phyloP scores from a whole-genome alignment of 2,797 vertebrate genomes.

The Babyrousa celebensis region DNA sequence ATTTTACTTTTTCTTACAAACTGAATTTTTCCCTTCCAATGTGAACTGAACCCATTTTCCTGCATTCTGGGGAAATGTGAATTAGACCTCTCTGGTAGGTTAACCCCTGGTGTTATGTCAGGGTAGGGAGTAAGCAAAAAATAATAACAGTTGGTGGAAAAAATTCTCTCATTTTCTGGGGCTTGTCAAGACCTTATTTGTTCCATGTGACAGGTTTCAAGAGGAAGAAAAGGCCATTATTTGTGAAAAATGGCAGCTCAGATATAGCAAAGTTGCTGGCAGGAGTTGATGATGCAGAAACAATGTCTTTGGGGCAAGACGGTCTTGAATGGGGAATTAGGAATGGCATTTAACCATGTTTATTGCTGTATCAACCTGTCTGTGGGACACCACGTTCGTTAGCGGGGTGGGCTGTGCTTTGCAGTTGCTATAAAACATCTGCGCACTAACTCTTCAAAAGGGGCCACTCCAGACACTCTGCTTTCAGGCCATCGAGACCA shows the following conservation, averaged over 20 bases:
- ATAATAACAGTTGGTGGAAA: not conserved
- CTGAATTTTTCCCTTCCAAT: not conserved
- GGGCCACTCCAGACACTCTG: not conserved
- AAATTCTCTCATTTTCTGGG: slow-evolving; percentile 3
- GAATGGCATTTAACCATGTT: not conserved
- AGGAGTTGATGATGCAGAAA: not conserved
- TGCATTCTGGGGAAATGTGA: not conserved
- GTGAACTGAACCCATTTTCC: not conserved
- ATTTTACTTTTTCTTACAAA: not conserved
- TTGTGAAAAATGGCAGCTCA: not conserved
- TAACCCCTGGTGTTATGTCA: not conserved
- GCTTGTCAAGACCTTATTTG: not conserved
- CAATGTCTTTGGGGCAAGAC: not conserved
- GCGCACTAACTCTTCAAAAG: not conserved
- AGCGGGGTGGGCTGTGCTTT: not conserved
- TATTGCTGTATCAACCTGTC: not conserved
- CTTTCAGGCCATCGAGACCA: not conserved
- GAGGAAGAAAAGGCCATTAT: not conserved
- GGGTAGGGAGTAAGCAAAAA: not conserved
- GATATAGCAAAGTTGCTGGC: too few relatives aligned
- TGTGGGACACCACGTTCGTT: not conserved
- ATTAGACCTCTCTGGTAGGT: not conserved
- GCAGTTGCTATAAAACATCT: too few relatives aligned
- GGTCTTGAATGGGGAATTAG: not conserved
- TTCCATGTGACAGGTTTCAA: not conserved